Conservation (phyloP, 2,888 invertebrate genomes). For the Cryptocheilus praepositus region DNA sequence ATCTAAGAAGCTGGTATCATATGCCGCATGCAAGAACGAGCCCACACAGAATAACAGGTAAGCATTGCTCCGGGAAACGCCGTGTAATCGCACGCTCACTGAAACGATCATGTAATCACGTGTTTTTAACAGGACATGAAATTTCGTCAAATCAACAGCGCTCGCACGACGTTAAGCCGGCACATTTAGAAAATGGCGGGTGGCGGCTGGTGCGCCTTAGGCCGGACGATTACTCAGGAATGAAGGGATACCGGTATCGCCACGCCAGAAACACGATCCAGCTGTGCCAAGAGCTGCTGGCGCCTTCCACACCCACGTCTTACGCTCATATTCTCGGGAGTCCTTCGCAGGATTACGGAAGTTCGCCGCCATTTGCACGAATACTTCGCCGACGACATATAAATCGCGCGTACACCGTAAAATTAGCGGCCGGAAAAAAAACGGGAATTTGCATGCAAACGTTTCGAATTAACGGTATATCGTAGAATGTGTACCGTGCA, state of each 20-base stretch:
- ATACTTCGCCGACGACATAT: slow-evolving; percentile 4
- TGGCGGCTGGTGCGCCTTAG: slow-evolving; percentile 62
- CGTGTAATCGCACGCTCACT: slow-evolving; percentile 4
- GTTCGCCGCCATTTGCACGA: slow-evolving; percentile 24
- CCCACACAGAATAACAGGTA: no score
- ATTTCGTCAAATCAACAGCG: slow-evolving; percentile 11
- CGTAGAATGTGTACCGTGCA: no score
- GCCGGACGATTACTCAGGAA: slow-evolving; percentile 73
- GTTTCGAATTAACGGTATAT: no score
- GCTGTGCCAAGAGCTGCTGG: slow-evolving; percentile 59
- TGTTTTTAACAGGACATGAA: background rate
- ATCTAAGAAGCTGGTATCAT: no score
- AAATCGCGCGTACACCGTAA: slow-evolving; percentile 34
- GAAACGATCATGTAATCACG: background rate
- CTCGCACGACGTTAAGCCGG: slow-evolving; percentile 47
- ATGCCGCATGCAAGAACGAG: no score
- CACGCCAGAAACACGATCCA: slow-evolving; percentile 58
- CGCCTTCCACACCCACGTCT: slow-evolving; percentile 59
- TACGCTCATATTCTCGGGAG: slow-evolving; percentile 26
- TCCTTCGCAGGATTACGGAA: slow-evolving; percentile 38
- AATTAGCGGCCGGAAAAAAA: slow-evolving; percentile 4
- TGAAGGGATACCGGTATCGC: slow-evolving; percentile 73
- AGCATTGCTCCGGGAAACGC: no score
- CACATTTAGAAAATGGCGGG: slow-evolving; percentile 70
- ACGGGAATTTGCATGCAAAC: no score